These are phyloP conservation scores for Chlorocebus sabaeus DNA, from an alignment of 2,113 vertebrate species.

Conservation along the genomic window DNA sequence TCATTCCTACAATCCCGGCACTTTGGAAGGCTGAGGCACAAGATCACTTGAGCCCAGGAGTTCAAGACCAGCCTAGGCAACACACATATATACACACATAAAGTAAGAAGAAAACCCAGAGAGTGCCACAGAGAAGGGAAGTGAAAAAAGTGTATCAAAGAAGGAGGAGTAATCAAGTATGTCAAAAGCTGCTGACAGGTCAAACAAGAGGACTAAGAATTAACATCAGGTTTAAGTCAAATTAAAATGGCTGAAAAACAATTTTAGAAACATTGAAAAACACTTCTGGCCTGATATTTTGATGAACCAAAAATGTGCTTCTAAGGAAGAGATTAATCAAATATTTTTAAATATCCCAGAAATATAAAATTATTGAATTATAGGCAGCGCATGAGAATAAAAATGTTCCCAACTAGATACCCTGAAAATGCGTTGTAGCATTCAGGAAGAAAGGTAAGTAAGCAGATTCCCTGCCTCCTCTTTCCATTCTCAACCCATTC, in stretches of 20 bases:
- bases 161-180: neutral
- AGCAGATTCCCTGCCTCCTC: neutral
- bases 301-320: neutral
- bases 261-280: neutral
- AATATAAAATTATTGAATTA: neutral
- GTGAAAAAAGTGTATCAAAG: neutral
- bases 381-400: neutral
- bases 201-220: neutral
- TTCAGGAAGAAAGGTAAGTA: neutral
- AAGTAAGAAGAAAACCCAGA: neutral
- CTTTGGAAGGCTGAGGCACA: no score
- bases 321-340: neutral
- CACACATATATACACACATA: no score
- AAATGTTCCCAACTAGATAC: neutral
- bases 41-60: no score
- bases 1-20: no score
- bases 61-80: no score
- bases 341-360: conserved; percentile 37
- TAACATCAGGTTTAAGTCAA: neutral
- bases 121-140: neutral
- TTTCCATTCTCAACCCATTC: neutral
- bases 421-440: neutral
- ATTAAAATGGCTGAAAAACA: neutral
- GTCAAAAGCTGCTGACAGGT: neutral
- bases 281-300: neutral